phyloP scores from a whole-genome alignment of 2,888 invertebrate genomes.

The Lampropteryx suffumata region DNA sequence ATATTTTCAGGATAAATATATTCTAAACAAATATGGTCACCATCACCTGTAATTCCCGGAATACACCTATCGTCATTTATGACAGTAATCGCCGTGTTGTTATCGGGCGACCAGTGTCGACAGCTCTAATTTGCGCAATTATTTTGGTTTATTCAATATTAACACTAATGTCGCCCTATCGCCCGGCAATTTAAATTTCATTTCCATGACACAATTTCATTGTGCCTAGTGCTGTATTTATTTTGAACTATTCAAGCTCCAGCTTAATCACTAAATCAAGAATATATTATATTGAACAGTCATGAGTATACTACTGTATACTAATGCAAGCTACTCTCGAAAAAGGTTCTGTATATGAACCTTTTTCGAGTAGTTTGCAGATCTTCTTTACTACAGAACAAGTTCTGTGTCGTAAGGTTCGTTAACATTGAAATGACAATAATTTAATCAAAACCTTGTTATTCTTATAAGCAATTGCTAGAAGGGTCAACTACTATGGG shows the following conservation, averaged over 20 bases:
- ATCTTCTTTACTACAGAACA: background rate
- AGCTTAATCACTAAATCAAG: too few species aligned
- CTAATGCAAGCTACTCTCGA: too few species aligned
- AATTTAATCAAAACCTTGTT: slow-evolving; percentile 59
- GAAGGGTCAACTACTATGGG: slow-evolving; percentile 41
- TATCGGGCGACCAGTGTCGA: slow-evolving; percentile 35
- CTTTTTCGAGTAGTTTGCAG: too few species aligned
- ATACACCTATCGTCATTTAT: slow-evolving; percentile 28
- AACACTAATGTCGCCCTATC: slow-evolving; percentile 31
- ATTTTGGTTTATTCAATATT: slow-evolving; percentile 41
- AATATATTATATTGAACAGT: too few species aligned
- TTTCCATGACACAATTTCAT: slow-evolving; percentile 7
- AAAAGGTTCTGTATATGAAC: too few species aligned
- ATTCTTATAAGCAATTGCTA: slow-evolving; percentile 31
- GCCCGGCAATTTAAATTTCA: slow-evolving; percentile 12
- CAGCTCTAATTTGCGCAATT: slow-evolving; percentile 35
- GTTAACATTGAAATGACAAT: slow-evolving; percentile 43
- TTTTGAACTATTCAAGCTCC: background rate
- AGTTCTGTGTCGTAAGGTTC: background rate
- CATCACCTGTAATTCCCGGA: slow-evolving; percentile 31
- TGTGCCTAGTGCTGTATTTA: background rate
- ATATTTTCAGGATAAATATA: too few species aligned
- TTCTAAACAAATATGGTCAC: background rate
- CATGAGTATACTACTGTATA: too few species aligned
- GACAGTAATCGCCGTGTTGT: slow-evolving; percentile 34